A percentile compares a stretch with the other conserved stretches of the same genome.
These are phyloP conservation scores for Syngnathus floridae DNA, from an alignment of 2,113 vertebrate genomes.

Conservation along the genomic window DNA sequence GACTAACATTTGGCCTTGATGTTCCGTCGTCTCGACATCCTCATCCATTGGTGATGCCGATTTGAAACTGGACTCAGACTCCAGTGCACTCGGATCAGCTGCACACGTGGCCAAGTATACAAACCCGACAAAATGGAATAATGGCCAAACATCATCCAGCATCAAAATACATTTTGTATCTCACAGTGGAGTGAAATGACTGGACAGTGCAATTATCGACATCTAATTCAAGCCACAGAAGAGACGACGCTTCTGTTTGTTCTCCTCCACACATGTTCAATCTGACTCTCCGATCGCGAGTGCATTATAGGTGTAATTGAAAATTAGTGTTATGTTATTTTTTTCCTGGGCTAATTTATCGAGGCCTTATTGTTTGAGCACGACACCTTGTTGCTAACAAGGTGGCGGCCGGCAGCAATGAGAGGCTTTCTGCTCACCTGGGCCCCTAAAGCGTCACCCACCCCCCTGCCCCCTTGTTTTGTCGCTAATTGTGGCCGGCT, in stretches of 20 bases:
- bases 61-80: conserved; percentile 37
- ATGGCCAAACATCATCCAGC: conserved; percentile 40
- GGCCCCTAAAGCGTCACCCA: conserved; percentile 68
- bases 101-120: too few relatives aligned
- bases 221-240: conserved; percentile 46
- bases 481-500: conserved; percentile 98
- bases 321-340: conserved; percentile 99
- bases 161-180: conserved; percentile 17
- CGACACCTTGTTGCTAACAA: conserved; percentile 98
- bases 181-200: conserved; percentile 31
- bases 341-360: conserved; percentile 94
- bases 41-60: conserved; percentile 43
- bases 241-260: conserved; percentile 67
- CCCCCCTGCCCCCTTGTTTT: conserved; percentile 74
- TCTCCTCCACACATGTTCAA: conserved; percentile 81
- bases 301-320: conserved; percentile 99
- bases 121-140: conserved; percentile 25
- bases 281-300: conserved; percentile 90
- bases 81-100: too few relatives aligned
- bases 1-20: conserved; percentile 60
- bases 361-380: conserved; percentile 88
- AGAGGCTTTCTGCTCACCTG: conserved; percentile 80
- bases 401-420: conserved; percentile 80
- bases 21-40: conserved; percentile 51
- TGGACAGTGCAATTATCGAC: conserved; percentile 37